Percentiles rank a stretch among this genome's conserved stretches.
phyloP scores from a whole-genome alignment of 2,797 vertebrate genomes.

The Dicrostonyx torquatus region DNA sequence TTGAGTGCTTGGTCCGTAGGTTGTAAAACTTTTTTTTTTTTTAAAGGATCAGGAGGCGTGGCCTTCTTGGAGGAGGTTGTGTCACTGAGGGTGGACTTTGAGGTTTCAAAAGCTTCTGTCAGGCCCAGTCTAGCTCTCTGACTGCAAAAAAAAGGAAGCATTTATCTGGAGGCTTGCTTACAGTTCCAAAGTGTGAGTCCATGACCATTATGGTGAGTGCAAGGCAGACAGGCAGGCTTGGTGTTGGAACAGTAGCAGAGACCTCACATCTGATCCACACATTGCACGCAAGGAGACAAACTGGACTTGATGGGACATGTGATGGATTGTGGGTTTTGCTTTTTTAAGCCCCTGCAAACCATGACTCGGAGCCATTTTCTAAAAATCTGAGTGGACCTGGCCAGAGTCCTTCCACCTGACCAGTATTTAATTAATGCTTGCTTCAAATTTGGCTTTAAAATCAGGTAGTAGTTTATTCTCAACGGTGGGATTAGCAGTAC shows the following conservation, averaged over 20 bases:
- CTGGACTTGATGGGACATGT: not conserved
- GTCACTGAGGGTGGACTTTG: not conserved
- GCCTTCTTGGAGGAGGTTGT: not conserved
- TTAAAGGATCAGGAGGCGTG: not conserved
- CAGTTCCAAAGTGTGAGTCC: no score
- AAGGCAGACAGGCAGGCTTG: no score
- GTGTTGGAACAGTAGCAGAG: no score
- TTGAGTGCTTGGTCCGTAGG: not conserved
- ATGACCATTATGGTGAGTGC: no score
- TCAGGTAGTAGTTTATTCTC: not conserved
- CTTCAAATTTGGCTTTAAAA: not conserved
- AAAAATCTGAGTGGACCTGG: not conserved
- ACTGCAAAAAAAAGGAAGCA: no score
- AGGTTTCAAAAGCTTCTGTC: not conserved
- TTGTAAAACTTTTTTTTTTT: not conserved
- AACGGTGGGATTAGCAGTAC: not conserved
- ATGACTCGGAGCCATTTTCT: not conserved
- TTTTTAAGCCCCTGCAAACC: not conserved
- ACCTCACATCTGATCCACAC: no score
- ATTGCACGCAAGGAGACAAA: no score
- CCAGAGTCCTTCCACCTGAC: not conserved
- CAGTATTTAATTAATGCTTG: not conserved
- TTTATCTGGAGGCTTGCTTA: no score
- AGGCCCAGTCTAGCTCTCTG: not conserved
- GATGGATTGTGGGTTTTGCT: not conserved